A percentile compares a stretch with the other conserved stretches of the same genome.
Evolutionary conservation across 2,113 vertebrate species (phyloP).

Genomic region (Triplophysa dalaica): DNA sequence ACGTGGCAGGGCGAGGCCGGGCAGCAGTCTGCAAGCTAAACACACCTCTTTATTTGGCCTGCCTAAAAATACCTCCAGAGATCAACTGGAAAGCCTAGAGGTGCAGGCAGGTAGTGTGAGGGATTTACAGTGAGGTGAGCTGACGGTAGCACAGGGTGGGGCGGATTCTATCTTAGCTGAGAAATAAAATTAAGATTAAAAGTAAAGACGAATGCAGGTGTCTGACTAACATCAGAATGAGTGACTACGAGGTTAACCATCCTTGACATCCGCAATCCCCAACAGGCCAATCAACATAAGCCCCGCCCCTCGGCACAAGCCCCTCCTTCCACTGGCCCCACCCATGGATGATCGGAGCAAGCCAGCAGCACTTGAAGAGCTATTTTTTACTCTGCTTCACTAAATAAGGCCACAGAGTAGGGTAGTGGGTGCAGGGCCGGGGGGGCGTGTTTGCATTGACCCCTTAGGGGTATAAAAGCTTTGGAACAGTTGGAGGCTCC

Average conservation of each 20-base stretch:
- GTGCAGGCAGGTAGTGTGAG: not conserved
- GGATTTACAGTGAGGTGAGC: slow-evolving; percentile 4
- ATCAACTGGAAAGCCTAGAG: slow-evolving; percentile 1
- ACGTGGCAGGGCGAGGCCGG: slow-evolving; percentile 44
- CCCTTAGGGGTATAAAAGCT: slow-evolving; percentile 86
- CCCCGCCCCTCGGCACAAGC: slow-evolving; percentile 34
- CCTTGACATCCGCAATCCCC: slow-evolving; percentile 43
- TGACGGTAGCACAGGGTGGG: not conserved
- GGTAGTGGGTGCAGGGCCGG: slow-evolving; percentile 54
- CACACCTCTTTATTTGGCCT: slow-evolving; percentile 52
- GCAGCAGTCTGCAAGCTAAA: slow-evolving; percentile 26
- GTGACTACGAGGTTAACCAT: slow-evolving; percentile 49
- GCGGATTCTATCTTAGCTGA: not conserved
- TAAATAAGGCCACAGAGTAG: slow-evolving; percentile 93
- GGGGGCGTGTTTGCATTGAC: slow-evolving; percentile 68
- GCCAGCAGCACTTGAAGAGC: slow-evolving; percentile 79
- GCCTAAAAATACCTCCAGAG: slow-evolving; percentile 53
- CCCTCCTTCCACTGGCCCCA: slow-evolving; percentile 53
- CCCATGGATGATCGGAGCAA: slow-evolving; percentile 42
- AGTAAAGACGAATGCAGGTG: not conserved
- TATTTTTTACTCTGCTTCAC: slow-evolving; percentile 97
- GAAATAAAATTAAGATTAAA: not conserved
- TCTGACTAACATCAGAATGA: slow-evolving; percentile 58
- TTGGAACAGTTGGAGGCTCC: slow-evolving; percentile 77
- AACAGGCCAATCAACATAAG: not conserved